Percentiles rank a stretch among this genome's conserved stretches.
phyloP scores from a whole-genome alignment of 2,888 invertebrate species.

The Agrochola lota region DNA sequence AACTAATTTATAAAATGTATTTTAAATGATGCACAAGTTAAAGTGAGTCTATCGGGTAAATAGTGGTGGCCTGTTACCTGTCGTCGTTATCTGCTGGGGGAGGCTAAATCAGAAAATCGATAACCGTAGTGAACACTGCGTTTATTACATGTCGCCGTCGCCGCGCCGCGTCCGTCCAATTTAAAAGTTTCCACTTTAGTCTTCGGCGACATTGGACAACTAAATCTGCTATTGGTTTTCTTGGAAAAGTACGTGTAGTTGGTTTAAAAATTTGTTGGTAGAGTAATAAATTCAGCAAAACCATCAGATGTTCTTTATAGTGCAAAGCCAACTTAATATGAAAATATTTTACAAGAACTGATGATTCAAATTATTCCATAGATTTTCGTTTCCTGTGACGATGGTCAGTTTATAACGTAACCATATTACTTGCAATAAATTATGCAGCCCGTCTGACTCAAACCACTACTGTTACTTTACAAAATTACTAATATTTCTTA shows the following conservation, averaged over 20 bases:
- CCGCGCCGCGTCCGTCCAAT: conserved; percentile 70
- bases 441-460: conserved; percentile 16
- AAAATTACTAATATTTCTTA: conserved; percentile 54
- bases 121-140: conserved; percentile 76
- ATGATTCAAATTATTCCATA: conserved; percentile 1
- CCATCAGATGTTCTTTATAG: neutral
- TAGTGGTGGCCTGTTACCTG: conserved; percentile 76
- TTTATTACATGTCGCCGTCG: conserved; percentile 75
- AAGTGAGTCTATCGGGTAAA: conserved; percentile 53
- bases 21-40: conserved; percentile 40
- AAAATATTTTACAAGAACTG: neutral
- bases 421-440: conserved; percentile 30
- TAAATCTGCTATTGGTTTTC: conserved; percentile 67
- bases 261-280: neutral
- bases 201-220: conserved; percentile 63
- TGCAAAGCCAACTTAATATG: neutral
- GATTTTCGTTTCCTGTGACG: neutral
- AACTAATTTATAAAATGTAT: conserved; percentile 31
- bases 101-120: conserved; percentile 89
- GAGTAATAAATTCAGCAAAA: neutral
- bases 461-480: conserved; percentile 36
- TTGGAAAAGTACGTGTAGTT: neutral
- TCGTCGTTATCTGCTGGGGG: conserved; percentile 85
- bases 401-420: conserved; percentile 8
- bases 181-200: conserved; percentile 75